Base-by-base conservation (phyloP, 2,888 invertebrate genomes). In the Andrena minutula region DNA sequence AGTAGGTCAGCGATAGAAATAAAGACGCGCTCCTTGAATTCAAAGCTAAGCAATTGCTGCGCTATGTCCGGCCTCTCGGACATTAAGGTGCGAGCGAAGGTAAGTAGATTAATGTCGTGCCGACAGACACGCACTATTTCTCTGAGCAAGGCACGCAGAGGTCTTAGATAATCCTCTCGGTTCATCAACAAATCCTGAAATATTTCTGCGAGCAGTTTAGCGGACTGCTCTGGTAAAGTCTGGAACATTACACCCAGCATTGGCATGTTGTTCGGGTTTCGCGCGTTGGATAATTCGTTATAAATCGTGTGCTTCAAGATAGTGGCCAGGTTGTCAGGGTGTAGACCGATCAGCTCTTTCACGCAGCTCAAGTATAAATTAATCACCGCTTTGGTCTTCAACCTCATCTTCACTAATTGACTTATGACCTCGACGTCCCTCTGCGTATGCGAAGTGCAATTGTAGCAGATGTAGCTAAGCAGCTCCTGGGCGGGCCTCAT, bases 261-360 rank as follows among this genome's bases (percentile, higher is more conserved):
- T 12, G 98, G 96, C 97, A 99, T 97, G 94, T 99, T 99, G 95
- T 99, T 99, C 0, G 98, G 98, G 94, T 99, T 98, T 79, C 99
- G 96, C 35, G 97, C 96, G 91, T 97, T 97, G 0, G 99, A 98
- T 86, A 99, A 94, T 95, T 99, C 99, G 94, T 99, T 99, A 95
- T 98, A 98, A 77, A 99, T 97, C 0, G 98, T 98, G 92, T 98
- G 97, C 88, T 98, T 98, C 88, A 99, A 95, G 82, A 98, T 96
- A 47, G 97, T 97, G 79, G 96, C 96, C 72, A 99, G 94, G 91
- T 99, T 97, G 30, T 97, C 97, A 0, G 97, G 96, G 91, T 98
- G 97, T 70, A 97, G 96, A 16, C 96, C 95, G 58, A 99, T 96
- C 95, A 99, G 96, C 94, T 99, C 99, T 91, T 98, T 98, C 90